These are phyloP conservation scores for Chinchilla lanigera DNA, from an alignment of 2,113 vertebrate species.

Conservation along the genomic window DNA sequence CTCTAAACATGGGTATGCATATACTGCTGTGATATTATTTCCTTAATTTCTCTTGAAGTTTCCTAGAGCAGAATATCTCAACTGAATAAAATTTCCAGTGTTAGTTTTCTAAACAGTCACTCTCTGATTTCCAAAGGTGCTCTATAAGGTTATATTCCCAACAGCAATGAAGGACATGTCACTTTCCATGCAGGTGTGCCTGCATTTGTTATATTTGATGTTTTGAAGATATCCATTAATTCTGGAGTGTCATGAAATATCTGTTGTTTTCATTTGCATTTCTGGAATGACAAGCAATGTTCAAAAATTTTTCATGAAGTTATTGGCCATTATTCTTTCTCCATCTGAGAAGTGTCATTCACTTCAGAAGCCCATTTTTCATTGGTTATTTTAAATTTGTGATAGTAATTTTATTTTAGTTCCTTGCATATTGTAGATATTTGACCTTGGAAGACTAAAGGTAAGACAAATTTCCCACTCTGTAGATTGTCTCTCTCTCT, in stretches of 20 bases:
- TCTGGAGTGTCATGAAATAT: neutral
- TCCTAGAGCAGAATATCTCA: no score
- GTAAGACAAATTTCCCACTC: neutral
- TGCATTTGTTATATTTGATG: neutral
- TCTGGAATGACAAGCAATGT: neutral
- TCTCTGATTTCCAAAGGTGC: neutral
- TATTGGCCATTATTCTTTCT: neutral
- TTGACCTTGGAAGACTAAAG: neutral
- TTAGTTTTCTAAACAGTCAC: neutral
- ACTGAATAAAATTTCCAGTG: neutral
- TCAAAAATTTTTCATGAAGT: neutral
- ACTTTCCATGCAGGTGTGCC: neutral
- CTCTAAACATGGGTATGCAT: no score
- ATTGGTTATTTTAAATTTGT: neutral
- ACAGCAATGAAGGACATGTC: neutral
- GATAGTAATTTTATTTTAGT: neutral
- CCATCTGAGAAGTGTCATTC: neutral
- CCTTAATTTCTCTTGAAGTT: no score
- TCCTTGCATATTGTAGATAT: neutral
- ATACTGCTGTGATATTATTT: no score
- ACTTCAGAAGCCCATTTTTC: neutral
- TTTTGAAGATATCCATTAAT: neutral
- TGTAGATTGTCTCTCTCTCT: neutral
- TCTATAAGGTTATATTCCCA: neutral
- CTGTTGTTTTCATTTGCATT: neutral